phyloP scores from a whole-genome alignment of 2,888 invertebrate species.

The Dryobotodes eremita region DNA sequence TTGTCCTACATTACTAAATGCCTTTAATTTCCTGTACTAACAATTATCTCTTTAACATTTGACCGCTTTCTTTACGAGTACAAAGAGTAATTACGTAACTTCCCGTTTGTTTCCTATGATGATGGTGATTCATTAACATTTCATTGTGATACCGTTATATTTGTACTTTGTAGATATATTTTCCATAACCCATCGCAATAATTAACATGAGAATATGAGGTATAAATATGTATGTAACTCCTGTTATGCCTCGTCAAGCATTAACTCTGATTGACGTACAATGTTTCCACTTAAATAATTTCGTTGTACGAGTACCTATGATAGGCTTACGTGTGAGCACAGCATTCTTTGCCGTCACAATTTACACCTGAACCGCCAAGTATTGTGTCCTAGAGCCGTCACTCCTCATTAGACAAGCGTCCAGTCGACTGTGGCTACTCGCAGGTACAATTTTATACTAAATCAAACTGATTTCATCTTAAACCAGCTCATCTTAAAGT shows the following conservation, averaged over 20 bases:
- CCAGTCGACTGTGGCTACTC: slow-evolving; percentile 73
- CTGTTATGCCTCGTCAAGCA: slow-evolving; percentile 32
- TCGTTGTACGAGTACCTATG: slow-evolving; percentile 31
- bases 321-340: slow-evolving; percentile 47
- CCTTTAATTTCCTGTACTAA: slow-evolving; percentile 89
- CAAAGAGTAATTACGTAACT: slow-evolving; percentile 82
- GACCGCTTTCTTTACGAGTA: slow-evolving; percentile 88
- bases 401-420: slow-evolving; percentile 77
- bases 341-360: slow-evolving; percentile 71
- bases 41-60: slow-evolving; percentile 90
- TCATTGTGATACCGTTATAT: slow-evolving; percentile 23
- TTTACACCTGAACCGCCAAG: slow-evolving; percentile 77
- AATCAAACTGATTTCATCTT: slow-evolving; percentile 56
- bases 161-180: slow-evolving; percentile 18
- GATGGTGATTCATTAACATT: slow-evolving; percentile 50
- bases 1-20: slow-evolving; percentile 87
- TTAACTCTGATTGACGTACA: slow-evolving; percentile 36
- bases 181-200: slow-evolving; percentile 18
- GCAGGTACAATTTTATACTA: slow-evolving; percentile 55
- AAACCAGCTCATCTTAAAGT: slow-evolving; percentile 64
- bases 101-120: slow-evolving; percentile 72
- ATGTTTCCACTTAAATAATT: slow-evolving; percentile 51
- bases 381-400: slow-evolving; percentile 81
- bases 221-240: slow-evolving; percentile 26
- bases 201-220: slow-evolving; percentile 24